Base-by-base conservation (phyloP, 2,888 invertebrate species). In the Lucinisca nassula region DNA sequence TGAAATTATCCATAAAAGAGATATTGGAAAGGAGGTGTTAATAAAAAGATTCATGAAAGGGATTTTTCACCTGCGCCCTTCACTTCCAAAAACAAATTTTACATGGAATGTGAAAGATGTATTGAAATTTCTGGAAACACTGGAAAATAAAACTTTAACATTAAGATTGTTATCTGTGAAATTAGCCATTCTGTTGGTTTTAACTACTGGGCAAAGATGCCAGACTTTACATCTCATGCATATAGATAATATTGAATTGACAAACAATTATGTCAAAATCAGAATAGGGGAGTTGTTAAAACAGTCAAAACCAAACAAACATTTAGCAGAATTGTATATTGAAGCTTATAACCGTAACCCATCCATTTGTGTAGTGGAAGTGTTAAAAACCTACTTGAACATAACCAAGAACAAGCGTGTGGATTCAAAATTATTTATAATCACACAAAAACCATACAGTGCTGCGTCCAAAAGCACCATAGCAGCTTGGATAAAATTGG, bases 31-130 rank as follows among this genome's bases (percentile, higher is more conserved):
- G 14, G n/a, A 40, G 17, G 10, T 12, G 2, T 27, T 45, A 3
- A 38, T 78, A 0, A 78, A 61, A 24, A 78, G 55, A 38, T 78
- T 78, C 38, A 78, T 78, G 78, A 78, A 78, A 27, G 78, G 78
- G 2, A n/a, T 78, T 61, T 78, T 61, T 27, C 55, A 78, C n/a
- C 1, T 78, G 1, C 37, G 38, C 21, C 78, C 78, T 0, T 1
- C 38, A 1, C n/a, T 78, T 1, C 78, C 78, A 1, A 61, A 78
- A 61, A 58, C 55, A 24, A 24, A 24, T 24, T 58, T 37, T 17
- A 61, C 37, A 12, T 78, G 78, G 78, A 38, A 78, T 78, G 78
- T 78, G 3, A 30, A 61, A 24, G n/a, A 24, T 24, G 61, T 78
- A 21, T 55, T 78, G 17, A 32, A 37, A 6, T 78, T 37, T 32